Percentiles rank a stretch among this genome's conserved stretches.
These are phyloP conservation scores for Reticulitermes lucifugus DNA, from an alignment of 2,888 invertebrate genomes.

Conservation along the genomic window DNA sequence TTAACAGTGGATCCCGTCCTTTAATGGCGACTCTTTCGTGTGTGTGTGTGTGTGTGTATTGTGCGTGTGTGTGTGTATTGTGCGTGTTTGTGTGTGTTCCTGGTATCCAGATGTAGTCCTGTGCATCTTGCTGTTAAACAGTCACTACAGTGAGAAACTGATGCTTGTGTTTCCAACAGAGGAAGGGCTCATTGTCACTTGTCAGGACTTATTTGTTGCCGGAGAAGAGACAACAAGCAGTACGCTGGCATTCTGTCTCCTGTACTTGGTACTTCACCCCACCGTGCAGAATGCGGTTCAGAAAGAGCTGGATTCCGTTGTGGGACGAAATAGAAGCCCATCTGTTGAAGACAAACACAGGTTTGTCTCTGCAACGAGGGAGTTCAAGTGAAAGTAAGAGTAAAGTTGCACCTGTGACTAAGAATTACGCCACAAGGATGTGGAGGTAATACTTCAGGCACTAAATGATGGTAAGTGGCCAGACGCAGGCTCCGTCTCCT, in stretches of 20 bases:
- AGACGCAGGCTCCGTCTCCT: neutral
- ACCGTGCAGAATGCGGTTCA: slow-evolving; percentile 54
- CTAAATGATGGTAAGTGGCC: too few relatives aligned
- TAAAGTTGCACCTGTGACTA: too few relatives aligned
- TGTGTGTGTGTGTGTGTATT: too few relatives aligned
- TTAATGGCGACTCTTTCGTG: too few relatives aligned
- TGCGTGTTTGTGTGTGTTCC: too few relatives aligned
- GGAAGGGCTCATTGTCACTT: slow-evolving; percentile 51
- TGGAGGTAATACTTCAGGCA: neutral
- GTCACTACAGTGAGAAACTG: too few relatives aligned
- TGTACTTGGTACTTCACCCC: slow-evolving; percentile 55
- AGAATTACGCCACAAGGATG: too few relatives aligned
- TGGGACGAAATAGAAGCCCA: slow-evolving; percentile 48
- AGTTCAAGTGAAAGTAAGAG: neutral
- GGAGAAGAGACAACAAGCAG: slow-evolving; percentile 55
- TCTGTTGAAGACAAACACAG: slow-evolving; percentile 49
- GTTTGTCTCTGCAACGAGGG: slow-evolving; percentile 20
- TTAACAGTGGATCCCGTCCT: too few relatives aligned
- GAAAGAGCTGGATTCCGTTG: slow-evolving; percentile 53
- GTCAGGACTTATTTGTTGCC: slow-evolving; percentile 55
- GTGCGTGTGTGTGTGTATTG: too few relatives aligned
- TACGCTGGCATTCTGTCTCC: slow-evolving; percentile 53
- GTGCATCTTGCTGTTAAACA: too few relatives aligned
- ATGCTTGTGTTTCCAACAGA: slow-evolving; percentile 47
- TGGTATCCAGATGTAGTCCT: too few relatives aligned